phyloP scores from a whole-genome alignment of 2,888 invertebrate genomes.

The Pachydiplax longipennis region DNA sequence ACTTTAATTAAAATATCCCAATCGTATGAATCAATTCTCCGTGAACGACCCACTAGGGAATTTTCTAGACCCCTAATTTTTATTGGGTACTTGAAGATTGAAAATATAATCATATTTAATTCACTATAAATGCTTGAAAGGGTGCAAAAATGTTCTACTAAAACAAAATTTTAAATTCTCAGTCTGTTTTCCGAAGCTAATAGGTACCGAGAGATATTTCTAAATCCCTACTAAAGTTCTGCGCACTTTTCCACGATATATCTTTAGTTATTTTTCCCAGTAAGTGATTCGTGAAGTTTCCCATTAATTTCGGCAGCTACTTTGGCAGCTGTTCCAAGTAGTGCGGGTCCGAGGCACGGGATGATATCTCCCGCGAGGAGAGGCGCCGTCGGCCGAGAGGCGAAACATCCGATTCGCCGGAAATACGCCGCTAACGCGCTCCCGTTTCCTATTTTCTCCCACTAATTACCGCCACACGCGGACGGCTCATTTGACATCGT shows the following conservation, averaged over 20 bases:
- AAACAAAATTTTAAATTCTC: no score
- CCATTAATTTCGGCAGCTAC: neutral
- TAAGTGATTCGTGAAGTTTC: neutral
- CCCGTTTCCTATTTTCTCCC: neutral
- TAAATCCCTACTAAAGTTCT: neutral
- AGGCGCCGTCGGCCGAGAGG: slow-evolving; percentile 7
- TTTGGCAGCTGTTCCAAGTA: neutral
- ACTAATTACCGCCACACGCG: slow-evolving; percentile 7
- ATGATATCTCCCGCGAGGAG: neutral
- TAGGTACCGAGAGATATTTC: neutral
- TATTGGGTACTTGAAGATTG: no score
- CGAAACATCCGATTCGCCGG: neutral
- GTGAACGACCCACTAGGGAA: no score
- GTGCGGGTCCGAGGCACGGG: neutral
- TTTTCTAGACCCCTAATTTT: no score
- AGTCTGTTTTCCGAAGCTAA: no score
- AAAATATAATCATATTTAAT: no score
- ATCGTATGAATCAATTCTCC: no score
- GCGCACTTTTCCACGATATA: neutral
- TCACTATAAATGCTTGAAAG: no score
- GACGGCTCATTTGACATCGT: neutral
- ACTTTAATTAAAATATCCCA: no score
- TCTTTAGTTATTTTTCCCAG: neutral
- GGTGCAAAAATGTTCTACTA: no score
- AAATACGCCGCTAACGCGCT: neutral